These are phyloP conservation scores for Spilogale gracilis DNA, from an alignment of 2,113 vertebrate genomes.

Conservation along the genomic window DNA sequence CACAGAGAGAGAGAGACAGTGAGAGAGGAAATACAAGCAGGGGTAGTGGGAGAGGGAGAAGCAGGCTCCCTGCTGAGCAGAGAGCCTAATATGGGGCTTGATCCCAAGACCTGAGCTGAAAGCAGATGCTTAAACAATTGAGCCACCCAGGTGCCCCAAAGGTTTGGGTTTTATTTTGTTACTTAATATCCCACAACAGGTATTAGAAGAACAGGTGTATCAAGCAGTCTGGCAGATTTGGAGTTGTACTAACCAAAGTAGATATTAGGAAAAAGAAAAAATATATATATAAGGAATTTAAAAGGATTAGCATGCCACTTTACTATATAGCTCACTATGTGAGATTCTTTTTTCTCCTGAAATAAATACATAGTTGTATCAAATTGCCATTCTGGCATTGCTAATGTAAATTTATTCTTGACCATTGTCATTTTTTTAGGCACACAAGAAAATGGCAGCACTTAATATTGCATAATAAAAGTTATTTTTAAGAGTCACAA, in stretches of 20 bases:
- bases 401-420: background rate
- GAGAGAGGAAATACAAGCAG: too few species aligned
- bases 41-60: too few species aligned
- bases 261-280: background rate
- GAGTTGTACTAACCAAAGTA: background rate
- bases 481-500: background rate
- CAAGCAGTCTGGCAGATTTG: background rate
- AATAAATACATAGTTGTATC: conserved; percentile 57
- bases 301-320: background rate
- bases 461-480: background rate
- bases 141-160: background rate
- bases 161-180: background rate
- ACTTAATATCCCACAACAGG: background rate
- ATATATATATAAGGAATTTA: background rate
- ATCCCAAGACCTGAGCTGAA: too few species aligned
- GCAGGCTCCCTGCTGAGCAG: too few species aligned
- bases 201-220: background rate
- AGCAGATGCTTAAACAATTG: too few species aligned
- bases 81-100: too few species aligned
- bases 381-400: background rate
- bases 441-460: background rate
- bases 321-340: background rate
- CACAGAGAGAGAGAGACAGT: too few species aligned
- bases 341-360: background rate
- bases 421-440: conserved; percentile 5